Evolutionary conservation across 2,888 invertebrate species (phyloP), one percentile per base, ranked within the genome.

Genomic region (Nycteola revayana): DNA sequence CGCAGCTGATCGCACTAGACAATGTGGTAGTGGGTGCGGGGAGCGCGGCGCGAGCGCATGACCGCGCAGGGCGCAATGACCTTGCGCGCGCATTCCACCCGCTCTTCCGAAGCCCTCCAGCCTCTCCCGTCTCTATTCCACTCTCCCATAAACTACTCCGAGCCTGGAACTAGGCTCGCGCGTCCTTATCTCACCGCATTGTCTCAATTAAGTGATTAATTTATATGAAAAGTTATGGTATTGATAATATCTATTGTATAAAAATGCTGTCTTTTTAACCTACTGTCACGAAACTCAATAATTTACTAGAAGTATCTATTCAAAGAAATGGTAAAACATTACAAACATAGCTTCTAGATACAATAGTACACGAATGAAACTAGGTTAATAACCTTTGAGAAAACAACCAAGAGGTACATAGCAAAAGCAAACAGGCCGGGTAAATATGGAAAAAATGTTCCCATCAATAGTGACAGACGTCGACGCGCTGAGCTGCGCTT

Each of bases 51-150:
- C 70, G 73, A 72, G 86, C 80, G 78, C 85, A 85, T 88, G 88
- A 88, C 88, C 88, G 88, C 83, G 84, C 83, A 77, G 85, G 82
- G 87, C 86, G 84, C 87, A 88, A 87, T 87, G 88, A 87, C 88
- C 88, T 88, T 88, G 88, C 78, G 74, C 75, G 81, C 80, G 75
- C 84, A 86, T 84, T 80, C 85, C 86, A 65, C 68, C 72, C 75
- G 81, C 75, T 77, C 75, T 72, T 72, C 71, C 70, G 72, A 62
- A 67, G 70, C 65, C 69, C 73, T 75, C 74, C 73, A 66, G 66
- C 60, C 70, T 68, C 62, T 69, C 67, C 70, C 50, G 57, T 38
- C 58, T 46, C 65, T 66, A 66, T 69, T 69, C 71, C 71, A 72
- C 74, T 68, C 71, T 65, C 75, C 73, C 42, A 56, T 74, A 68